Percentiles rank a stretch among this genome's conserved stretches.
These are phyloP conservation scores for Bothrops jararaca DNA, from an alignment of 2,113 vertebrate species.

Conservation along the genomic window DNA sequence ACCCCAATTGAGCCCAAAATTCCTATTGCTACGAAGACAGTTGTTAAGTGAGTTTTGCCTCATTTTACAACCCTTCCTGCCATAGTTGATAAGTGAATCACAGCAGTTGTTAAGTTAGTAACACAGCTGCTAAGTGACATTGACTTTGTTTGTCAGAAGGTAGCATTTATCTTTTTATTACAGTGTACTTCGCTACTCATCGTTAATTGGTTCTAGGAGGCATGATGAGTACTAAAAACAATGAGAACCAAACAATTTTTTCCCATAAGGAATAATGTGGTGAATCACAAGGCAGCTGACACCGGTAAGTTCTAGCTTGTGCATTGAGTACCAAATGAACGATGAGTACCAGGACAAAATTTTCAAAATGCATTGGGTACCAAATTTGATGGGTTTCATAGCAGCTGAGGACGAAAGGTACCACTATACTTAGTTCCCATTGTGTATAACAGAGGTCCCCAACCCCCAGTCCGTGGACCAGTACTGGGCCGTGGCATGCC, in stretches of 20 bases:
- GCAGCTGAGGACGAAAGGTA: not conserved
- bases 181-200: too few relatives aligned
- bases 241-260: not conserved
- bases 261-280: not conserved
- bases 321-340: not conserved
- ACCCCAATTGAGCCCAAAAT: not conserved
- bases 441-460: not conserved
- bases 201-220: too few relatives aligned
- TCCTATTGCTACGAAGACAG: not conserved
- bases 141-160: too few relatives aligned
- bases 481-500: too few relatives aligned
- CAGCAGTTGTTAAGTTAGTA: not conserved
- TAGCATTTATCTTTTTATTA: too few relatives aligned
- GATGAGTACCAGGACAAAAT: not conserved
- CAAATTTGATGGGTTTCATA: not conserved
- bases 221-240: conserved; percentile 4
- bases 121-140: not conserved
- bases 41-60: not conserved
- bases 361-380: not conserved
- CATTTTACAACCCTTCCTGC: not conserved
- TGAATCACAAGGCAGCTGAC: not conserved
- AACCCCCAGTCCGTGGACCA: too few relatives aligned
- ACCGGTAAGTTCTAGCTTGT: not conserved
- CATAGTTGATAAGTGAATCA: not conserved
- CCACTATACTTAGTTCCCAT: not conserved